A percentile compares a stretch with the other conserved stretches of the same genome.
These are phyloP conservation scores for Emydoidea blandingii DNA, from an alignment of 2,797 vertebrate species.

Conservation along the genomic window DNA sequence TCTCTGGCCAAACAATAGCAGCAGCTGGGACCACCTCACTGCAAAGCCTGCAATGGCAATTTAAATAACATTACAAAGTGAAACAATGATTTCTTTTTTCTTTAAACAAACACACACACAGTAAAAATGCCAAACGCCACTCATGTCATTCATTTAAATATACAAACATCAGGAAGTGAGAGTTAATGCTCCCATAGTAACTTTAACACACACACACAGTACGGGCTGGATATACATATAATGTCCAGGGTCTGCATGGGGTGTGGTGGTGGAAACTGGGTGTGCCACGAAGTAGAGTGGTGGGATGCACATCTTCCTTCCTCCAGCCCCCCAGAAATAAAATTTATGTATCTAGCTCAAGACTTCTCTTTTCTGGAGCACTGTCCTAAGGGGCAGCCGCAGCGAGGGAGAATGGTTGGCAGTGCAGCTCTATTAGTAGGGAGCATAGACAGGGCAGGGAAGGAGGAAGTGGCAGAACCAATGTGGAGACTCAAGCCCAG, in stretches of 20 bases:
- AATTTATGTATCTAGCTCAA: neutral
- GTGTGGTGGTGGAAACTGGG: neutral
- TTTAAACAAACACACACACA: neutral
- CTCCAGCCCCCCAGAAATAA: neutral
- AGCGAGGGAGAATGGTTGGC: neutral
- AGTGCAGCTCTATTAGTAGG: neutral
- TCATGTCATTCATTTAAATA: neutral
- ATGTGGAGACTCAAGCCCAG: neutral
- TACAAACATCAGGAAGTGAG: neutral
- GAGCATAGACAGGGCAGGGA: neutral
- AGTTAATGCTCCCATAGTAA: conserved; percentile 58
- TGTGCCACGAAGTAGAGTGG: neutral
- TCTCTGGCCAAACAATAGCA: neutral
- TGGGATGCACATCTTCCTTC: neutral
- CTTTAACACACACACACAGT: neutral
- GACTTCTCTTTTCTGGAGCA: neutral
- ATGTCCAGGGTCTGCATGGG: neutral
- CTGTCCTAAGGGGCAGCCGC: neutral
- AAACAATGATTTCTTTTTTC: conserved; percentile 5
- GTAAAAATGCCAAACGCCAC: neutral
- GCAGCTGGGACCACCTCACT: neutral
- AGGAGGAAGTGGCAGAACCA: neutral
- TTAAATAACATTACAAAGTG: neutral
- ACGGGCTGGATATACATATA: accelerated
- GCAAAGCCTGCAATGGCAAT: neutral